Evolutionary conservation across 1,140 invertebrate genomes (phyloP), one percentile per base, ranked within the genome.

Genomic region (Lysiphlebus fabarum): DNA sequence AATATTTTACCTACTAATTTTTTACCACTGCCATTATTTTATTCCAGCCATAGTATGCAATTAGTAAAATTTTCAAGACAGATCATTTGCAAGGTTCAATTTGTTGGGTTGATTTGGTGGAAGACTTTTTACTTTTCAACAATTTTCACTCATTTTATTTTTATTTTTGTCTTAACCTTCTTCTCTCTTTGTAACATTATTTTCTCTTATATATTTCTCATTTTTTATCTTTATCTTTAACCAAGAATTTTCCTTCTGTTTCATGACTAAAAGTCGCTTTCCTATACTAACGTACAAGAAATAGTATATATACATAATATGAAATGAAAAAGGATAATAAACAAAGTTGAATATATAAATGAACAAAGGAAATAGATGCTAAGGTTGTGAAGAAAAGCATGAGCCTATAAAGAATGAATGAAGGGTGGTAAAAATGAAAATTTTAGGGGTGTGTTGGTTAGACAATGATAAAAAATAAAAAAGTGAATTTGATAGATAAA

Each of bases 61-160:
- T 75, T 75, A 71, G 67, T 49, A 63, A 63, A 69, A 67, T 69
- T 67, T 67, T 69, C 62, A 68, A 70, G 64, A 54, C 59, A 56
- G 67, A 73, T 72, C 68, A 67, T 70, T 71, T 69, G 67, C 69
- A 67, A 70, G 70, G 62, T 67, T 65, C 63, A 72, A 71, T 73
- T 73, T 72, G 54, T 50, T 43, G 40, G 58, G 62, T 69, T 65
- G 67, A 72, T 70, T 68, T 59, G 64, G 51, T 53, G 56, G 53
- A 63, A 64, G 56, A 44, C 48, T 9, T 12, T 43, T 53, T 58
- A n/a, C 44, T 45, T 26, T 56, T 12, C 36, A 11, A 36, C 54
- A 12, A 12, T 34, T 36, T 34, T 8, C 36, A 40, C 33, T 14
- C 34, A 11, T 10, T 48, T 14, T 37, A 17, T 17, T 17, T 3